These are phyloP conservation scores for Epinotia demarniana DNA, from an alignment of 2,888 invertebrate genomes.

Conservation along the genomic window DNA sequence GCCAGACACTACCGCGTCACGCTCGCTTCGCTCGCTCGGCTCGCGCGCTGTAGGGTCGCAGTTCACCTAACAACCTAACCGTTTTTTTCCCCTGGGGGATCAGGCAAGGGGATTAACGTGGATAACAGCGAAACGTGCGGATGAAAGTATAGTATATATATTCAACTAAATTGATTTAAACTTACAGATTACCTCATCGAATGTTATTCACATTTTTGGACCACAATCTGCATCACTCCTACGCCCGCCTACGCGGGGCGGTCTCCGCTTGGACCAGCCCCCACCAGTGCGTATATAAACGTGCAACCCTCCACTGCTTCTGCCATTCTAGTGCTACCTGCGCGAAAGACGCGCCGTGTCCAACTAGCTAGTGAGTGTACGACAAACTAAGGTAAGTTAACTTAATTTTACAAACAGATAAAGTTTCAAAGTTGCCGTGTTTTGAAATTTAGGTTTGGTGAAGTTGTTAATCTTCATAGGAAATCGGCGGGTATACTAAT, in stretches of 20 bases:
- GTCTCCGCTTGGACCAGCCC: constrained; percentile 74
- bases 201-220: constrained; percentile 2
- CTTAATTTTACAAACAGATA: background rate
- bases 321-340: constrained; percentile 70
- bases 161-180: background rate
- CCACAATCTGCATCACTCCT: constrained; percentile 52
- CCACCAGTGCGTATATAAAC: constrained; percentile 64
- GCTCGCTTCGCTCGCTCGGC: too few relatives aligned
- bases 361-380: constrained; percentile 55
- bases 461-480: background rate
- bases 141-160: too few relatives aligned
- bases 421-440: background rate
- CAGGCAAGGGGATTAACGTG: too few relatives aligned
- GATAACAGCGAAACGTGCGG: too few relatives aligned
- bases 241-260: constrained; percentile 80
- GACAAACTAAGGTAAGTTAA: constrained; percentile 70
- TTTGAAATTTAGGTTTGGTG: background rate
- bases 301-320: constrained; percentile 53
- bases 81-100: too few relatives aligned
- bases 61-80: too few relatives aligned
- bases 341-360: constrained; percentile 66
- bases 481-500: background rate
- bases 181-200: background rate
- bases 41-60: too few relatives aligned
- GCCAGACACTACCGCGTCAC: too few relatives aligned